Base-by-base conservation (phyloP, 37 sponge, comb jelly and placozoan genomes). In the Bolinopsis microptera region DNA sequence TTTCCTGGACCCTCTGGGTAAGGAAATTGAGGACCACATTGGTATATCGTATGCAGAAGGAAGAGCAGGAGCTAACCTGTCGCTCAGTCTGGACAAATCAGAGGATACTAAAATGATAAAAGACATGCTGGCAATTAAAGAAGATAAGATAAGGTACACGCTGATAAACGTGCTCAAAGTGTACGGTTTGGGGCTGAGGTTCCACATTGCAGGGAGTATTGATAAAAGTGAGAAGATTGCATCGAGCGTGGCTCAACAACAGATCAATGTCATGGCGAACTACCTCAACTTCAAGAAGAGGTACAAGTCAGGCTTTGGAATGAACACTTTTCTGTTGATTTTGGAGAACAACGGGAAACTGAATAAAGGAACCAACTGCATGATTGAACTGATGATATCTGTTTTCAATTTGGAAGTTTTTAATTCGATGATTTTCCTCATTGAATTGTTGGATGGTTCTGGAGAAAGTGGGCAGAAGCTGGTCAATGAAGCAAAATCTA, bases 251-350 rank as follows among this genome's bases (percentile, higher is more conserved):
- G 35, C 90, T 13, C 32, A 40, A 34, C 41, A 86, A n/a, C 90
- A 86, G 31, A 86, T 86, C 40, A 8, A 28, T 8, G n/a, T 48
- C n/a, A 86, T 86, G 90, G 90, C 90, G 5, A 86, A 86, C 36
- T 41, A 86, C 35, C 61, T 86, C 48, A 86, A 34, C 61, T 86
- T 86, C 61, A 86, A 86, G 90, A 86, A 86, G 30, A 86, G 39
- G 30, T 86, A 33, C 90, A 86, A 86, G 61, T 86, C 90, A n/a
- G 90, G 90, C 9, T 86, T 86, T 30, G 90, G 90, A 1, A 86
- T 86, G 90, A 86, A 41, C 61, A 41, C 90, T 2, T 86, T 86
- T 23, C 30, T 39, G 26, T 39, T 86, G 18, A 41, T 86, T 28
- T 30, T 86, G 3, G 48, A 86, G 32, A 39, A 41, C 41, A 77